Evolutionary conservation across 2,797 vertebrate species (phyloP).

Genomic region (Hypotaenidia philippensis): DNA sequence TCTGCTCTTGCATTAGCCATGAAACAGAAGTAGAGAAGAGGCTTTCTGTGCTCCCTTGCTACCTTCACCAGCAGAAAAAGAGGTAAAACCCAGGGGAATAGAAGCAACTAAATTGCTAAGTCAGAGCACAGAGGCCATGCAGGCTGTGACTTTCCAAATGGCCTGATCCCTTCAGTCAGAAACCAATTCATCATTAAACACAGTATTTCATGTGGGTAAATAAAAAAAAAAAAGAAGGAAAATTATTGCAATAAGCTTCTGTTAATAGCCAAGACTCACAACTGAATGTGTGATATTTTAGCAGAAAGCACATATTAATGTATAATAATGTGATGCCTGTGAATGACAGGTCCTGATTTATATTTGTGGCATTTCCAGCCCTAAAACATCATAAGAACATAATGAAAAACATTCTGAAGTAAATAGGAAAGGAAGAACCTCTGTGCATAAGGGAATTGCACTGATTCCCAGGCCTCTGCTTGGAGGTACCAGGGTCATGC

Average conservation of each 20-base stretch:
- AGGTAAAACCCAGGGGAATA: constrained; percentile 36
- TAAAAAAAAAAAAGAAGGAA: neutral
- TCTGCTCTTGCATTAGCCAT: constrained; percentile 68
- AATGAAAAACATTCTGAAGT: constrained; percentile 60
- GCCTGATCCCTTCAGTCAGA: neutral
- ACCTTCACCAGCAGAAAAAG: constrained; percentile 81
- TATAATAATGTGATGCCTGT: neutral
- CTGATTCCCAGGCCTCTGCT: neutral
- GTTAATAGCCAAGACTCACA: neutral
- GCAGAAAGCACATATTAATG: neutral
- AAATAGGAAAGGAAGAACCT: constrained; percentile 65
- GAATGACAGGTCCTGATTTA: neutral
- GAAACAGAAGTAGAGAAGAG: constrained; percentile 79
- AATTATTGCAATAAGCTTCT: neutral
- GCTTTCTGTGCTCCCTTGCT: constrained; percentile 76
- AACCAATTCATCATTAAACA: neutral
- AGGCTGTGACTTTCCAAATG: neutral
- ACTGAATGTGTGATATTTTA: neutral
- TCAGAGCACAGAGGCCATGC: neutral
- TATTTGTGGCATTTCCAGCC: constrained; percentile 79
- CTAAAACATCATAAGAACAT: constrained; percentile 74
- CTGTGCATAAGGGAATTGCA: constrained; percentile 77
- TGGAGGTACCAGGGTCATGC: neutral
- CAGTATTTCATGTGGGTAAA: neutral
- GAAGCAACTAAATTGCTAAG: neutral